Evolutionary conservation across 2,797 vertebrate genomes (phyloP), one percentile per base, ranked within the genome.

Genomic region (Meriones psammophilus): DNA sequence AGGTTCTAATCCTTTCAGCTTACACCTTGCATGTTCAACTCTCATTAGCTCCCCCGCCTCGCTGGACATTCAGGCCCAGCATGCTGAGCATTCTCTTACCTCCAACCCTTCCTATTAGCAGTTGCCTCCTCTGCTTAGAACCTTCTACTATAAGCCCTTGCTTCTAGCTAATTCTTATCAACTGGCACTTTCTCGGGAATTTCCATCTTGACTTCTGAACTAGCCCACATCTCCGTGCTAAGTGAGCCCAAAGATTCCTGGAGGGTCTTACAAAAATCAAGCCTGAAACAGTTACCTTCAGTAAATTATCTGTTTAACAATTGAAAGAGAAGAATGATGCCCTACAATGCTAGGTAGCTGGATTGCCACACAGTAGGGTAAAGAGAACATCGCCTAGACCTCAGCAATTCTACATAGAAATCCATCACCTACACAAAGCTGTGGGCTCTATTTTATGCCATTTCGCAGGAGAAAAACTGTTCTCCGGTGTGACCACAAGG

Each of bases 321-420:
- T 86, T 79, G 15, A 91, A 91, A 91, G 20, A 83, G 88, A 87
- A 26, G 26, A 92, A 95, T 95, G 89, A 91, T 46, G 92, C 50
- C 80, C 85, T 81, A 77, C 96, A 91, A 88, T n/a, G 89, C 46
- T 88, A 78, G 62, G 33, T 69, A 54, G 50, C 74, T 87, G 12
- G 50, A 91, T 2, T 76, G 62, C 50, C 26, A 87, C 54, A 66
- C 12, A 1, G 74, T 15, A 91, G 24, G n/a, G 18, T 54, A 74
- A 91, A 93, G 73, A 69, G 7, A 93, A 85, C 20, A 26, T 30
- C 84, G 58, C 46, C 66, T 9, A 36, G n/a, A 93, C 22, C 2
- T 79, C 18, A 68, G 28, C 71, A 73, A 88, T 83, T 87, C 60
- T 86, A 24, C 26, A 42, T 6, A 89, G 64, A 96, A 92, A 78